Evolutionary conservation across 64 coral and sea anemone genomes (phyloP), one percentile per base, ranked within the genome.

Genomic region (Astreopora myriophthalma): DNA sequence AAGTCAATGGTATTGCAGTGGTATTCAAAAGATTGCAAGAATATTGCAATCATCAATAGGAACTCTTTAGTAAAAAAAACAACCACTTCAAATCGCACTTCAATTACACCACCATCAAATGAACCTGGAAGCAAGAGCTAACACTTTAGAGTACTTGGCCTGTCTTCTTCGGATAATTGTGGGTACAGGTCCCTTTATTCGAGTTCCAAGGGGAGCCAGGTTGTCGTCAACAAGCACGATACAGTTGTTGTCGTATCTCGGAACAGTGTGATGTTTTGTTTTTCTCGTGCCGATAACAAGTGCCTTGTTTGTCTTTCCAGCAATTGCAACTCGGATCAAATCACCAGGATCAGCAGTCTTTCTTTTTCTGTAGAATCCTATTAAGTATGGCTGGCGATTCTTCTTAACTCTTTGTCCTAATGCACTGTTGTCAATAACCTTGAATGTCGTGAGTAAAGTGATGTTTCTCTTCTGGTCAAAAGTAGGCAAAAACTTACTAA

Each of bases 181-280:
- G 13, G 94, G 97, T 84, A 99, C 93, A 28, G 97, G 97, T 11
- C 94, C 97, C 27, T 95, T 96, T 84, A 99, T 91, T 75, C 97
- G 85, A 24, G 97, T 99, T 40, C 97, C 97, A 14, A 99, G 84
- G 5, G 97, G 97, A 33, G 97, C 94, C 16, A 99, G 78, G 74
- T 99, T 99, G 25, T 99, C 97, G 65, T 99, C 97, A 10, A 99
- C 90, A 58, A 99, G 71, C 14, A 99, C 94, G 85, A 99, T 91
- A 20, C 95, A 96, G 42, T 99, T 99, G 26, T 99, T 99, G 48
- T 99, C 97, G 94, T 96, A 99, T 99, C 97, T 90, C 27, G 97
- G 97, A 20, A 99, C 74, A 5, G 91, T 95, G 29, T 99, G 91
- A 51, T 96, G 91, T 70, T 99, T 99, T 27, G 97, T 92, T 40